Conservation (phyloP, 2,113 vertebrate genomes). For the Lanius collurio region DNA sequence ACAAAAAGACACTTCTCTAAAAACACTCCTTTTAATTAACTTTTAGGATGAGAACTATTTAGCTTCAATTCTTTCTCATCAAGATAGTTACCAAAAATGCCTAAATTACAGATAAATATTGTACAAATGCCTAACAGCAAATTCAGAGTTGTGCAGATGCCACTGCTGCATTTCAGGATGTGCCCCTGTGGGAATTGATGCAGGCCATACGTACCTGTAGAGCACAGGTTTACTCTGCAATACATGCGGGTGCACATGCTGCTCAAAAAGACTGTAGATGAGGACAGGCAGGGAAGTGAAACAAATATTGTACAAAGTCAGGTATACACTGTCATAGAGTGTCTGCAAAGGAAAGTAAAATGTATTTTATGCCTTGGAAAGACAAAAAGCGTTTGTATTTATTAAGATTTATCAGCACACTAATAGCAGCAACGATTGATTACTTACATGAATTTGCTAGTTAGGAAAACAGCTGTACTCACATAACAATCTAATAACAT, state of each 20-base stretch:
- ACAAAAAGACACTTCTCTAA: not conserved
- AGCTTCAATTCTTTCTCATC: not conserved
- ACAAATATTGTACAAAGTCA: constrained; percentile 99
- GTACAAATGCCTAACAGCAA: not conserved
- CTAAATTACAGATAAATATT: not conserved
- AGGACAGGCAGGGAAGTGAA: constrained; percentile 98
- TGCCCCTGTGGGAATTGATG: accelerated
- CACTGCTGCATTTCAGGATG: not conserved
- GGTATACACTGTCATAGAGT: constrained; percentile 96
- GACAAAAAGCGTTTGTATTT: not conserved
- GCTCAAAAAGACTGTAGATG: constrained; percentile 97
- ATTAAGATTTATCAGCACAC: not conserved
- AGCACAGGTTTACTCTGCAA: constrained; percentile 92
- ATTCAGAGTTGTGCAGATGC: not conserved
- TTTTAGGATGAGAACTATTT: not conserved
- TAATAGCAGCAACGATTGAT: not conserved
- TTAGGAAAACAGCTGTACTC: not conserved
- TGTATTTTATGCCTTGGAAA: not conserved
- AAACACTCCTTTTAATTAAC: not conserved
- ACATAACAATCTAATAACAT: not conserved
- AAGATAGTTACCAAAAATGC: not conserved
- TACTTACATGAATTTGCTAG: not conserved
- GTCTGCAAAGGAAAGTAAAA: constrained; percentile 81
- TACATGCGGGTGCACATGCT: constrained; percentile 92
- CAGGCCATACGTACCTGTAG: constrained; percentile 81